Percentiles rank a stretch among this genome's conserved stretches.
Conservation (phyloP, 2,888 invertebrate species). For the Monochamus alternatus region DNA sequence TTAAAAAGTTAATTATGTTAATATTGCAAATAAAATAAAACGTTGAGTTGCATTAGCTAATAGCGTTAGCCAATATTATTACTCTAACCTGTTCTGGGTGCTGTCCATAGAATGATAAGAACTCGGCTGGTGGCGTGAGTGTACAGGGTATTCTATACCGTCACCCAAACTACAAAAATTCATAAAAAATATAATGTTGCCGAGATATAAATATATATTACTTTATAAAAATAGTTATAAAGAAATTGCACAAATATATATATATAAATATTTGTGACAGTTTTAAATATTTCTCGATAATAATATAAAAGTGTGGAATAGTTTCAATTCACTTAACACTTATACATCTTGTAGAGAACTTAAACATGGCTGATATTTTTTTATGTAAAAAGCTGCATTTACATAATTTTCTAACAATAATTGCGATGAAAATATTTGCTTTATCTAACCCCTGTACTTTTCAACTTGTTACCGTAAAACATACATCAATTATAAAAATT, state of each 20-base stretch:
- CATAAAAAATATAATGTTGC: constrained; percentile 46
- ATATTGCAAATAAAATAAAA: constrained; percentile 42
- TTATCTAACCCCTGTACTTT: no score
- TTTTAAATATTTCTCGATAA: no score
- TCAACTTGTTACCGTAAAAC: no score
- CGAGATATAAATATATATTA: constrained; percentile 24
- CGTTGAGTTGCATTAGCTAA: constrained; percentile 48
- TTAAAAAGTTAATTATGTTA: constrained; percentile 48
- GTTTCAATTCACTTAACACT: no score
- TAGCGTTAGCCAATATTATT: constrained; percentile 41
- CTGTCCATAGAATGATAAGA: constrained; percentile 93
- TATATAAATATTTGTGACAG: no score
- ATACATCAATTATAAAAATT: no score
- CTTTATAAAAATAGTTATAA: neutral
- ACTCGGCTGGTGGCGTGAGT: constrained; percentile 79
- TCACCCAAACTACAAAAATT: constrained; percentile 85
- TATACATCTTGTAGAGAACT: neutral
- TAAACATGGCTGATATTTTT: constrained; percentile 31
- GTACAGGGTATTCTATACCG: constrained; percentile 89
- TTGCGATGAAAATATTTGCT: neutral
- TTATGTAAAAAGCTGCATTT: constrained; percentile 46
- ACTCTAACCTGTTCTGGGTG: constrained; percentile 86
- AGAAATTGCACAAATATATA: neutral
- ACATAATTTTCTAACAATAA: neutral
- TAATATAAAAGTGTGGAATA: no score